phyloP scores from a whole-genome alignment of 2,797 vertebrate genomes.

The Eupleurogrammus muticus region DNA sequence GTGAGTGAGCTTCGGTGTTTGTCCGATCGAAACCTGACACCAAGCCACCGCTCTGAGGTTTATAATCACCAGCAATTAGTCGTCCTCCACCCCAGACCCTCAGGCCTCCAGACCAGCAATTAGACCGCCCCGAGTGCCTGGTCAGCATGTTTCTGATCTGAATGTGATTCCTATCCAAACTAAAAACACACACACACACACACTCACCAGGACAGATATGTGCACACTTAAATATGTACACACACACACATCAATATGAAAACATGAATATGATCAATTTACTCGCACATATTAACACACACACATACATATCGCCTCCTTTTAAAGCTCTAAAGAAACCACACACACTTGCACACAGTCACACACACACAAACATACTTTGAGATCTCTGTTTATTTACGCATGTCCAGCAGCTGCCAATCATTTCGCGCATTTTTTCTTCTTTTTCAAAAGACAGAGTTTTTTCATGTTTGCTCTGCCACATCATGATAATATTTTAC shows the following conservation, averaged over 20 bases:
- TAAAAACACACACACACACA: slow-evolving; percentile 40
- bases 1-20: slow-evolving; percentile 53
- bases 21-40: slow-evolving; percentile 74
- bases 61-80: slow-evolving; percentile 83
- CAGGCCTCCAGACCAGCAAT: slow-evolving; percentile 78
- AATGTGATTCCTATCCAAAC: slow-evolving; percentile 67
- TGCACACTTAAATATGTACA: slow-evolving; percentile 8
- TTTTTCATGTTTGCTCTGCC: slow-evolving; percentile 56
- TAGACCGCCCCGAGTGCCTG: slow-evolving; percentile 68
- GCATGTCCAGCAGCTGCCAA: slow-evolving; percentile 69
- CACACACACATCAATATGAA: slow-evolving; percentile 19
- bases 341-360: slow-evolving; percentile 29
- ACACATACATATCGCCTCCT: slow-evolving; percentile 38
- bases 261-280: slow-evolving; percentile 40
- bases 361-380: slow-evolving; percentile 31
- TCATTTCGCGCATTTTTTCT: slow-evolving; percentile 58
- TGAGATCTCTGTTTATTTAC: slow-evolving; percentile 69
- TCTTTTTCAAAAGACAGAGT: slow-evolving; percentile 35
- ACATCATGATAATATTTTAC: slow-evolving; percentile 61
- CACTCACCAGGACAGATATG: slow-evolving; percentile 12
- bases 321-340: slow-evolving; percentile 6
- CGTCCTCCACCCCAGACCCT: slow-evolving; percentile 69
- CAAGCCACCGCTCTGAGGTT: slow-evolving; percentile 74
- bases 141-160: slow-evolving; percentile 72
- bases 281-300: slow-evolving; percentile 12